Base-by-base conservation (phyloP, 2,888 invertebrate genomes). In the Drosophila stalkeri region DNA sequence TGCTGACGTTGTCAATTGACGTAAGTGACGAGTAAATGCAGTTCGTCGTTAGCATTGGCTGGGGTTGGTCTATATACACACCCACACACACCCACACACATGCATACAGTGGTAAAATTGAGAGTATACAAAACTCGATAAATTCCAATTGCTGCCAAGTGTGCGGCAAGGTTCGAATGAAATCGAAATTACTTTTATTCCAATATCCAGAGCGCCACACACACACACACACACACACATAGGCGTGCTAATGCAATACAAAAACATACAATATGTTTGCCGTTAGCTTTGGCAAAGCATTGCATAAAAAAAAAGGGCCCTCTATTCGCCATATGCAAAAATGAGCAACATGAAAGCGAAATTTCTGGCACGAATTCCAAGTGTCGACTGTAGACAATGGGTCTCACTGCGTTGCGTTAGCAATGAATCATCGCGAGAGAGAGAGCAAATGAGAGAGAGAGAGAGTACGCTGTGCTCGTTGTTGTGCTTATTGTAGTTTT, bases 341-440 rank as follows among this genome's bases (percentile, higher is more conserved):
- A 75, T 63, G 65, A 74, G 65, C 72, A 81, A 86, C 77, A 83
- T 86, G 91, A 89, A 89, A 89, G 89, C 82, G 89, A 89, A 89
- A 89, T 89, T 90, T 90, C 89, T 90, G 86, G 86, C 89, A 89
- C 80, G 83, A 80, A 78, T 89, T 90, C 83, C 64, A 69, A 75
- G 67, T 74, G 73, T 62, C 66, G 75, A 80, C 66, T 75, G 81
- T 78, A 89, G 89, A 86, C 90, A 88, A 80, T 69, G 61, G 71
- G 85, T 86, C 86, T 75, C 90, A 82, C 27, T 61, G 6, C 47
- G 51, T 41, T 39, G 52, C 8, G 16, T n/a, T 41, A 12, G 18
- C 23, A 78, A 79, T 87, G 87, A 87, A 72, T 87, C 87, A 87
- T 81, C 54, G 54, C n/a, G n/a, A 61, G 64, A 23, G 64, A 23